Base-by-base conservation (phyloP, 2,888 invertebrate species). In the Sinotaia quadrata region DNA sequence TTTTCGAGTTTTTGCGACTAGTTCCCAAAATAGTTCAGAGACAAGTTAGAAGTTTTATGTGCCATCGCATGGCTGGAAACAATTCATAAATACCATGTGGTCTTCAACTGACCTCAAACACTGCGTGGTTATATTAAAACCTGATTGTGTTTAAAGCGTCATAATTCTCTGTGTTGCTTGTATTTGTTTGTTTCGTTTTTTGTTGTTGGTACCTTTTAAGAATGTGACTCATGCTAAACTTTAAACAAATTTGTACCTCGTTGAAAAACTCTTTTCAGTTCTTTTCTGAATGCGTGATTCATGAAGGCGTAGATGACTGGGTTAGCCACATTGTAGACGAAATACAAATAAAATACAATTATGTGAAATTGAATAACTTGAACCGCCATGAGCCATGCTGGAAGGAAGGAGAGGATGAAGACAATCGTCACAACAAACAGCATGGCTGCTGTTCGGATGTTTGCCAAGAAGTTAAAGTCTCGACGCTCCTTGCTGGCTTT, bases 221-320 rank as follows among this genome's bases (percentile, higher is more conserved):
- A n/a, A n/a, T n/a, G n/a, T n/a, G n/a, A n/a, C n/a, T n/a, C n/a
- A n/a, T n/a, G n/a, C n/a, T n/a, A n/a, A n/a, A n/a, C n/a, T n/a
- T n/a, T 24, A 47, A 47, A 66, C 31, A 66, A 60, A 41, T 71
- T 59, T 12, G 69, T 57, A 27, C 72, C 72, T 41, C 73, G 68
- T 49, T 74, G 74, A 41, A 85, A 78, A 41, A 83, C 78, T 36
- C 75, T 73, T 58, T 78, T 82, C 65, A 87, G 72, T 56, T 88
- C 87, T 59, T 84, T 82, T 63, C 86, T 74, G 72, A 88, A 88
- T 65, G 84, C 84, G 69, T 84, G 81, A 80, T 87, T 88, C 82
- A 88, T 84, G 70, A 88, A 88, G 51, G 87, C 86, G 75, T 88
- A 88, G 57, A 88, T 87, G 66, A 88, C 82, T 1, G 87, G 87